Conservation (phyloP, 2,888 invertebrate genomes). For the Merodon equestris region DNA sequence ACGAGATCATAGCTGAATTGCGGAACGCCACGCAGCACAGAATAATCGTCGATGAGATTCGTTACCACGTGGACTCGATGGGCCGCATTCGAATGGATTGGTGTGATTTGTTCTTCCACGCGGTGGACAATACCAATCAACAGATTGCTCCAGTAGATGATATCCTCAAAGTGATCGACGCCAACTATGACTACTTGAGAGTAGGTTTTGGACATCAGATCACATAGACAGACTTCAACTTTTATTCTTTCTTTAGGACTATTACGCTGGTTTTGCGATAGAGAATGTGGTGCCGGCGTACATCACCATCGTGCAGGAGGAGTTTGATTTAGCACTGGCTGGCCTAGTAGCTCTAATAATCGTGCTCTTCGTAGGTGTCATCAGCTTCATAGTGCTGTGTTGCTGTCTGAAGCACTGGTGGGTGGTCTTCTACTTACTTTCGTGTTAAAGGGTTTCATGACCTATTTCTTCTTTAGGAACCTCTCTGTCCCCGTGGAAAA, state of each 20-base stretch:
- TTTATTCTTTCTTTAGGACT: constrained; percentile 76
- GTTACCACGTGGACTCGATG: constrained; percentile 84
- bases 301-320: constrained; percentile 84
- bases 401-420: constrained; percentile 93
- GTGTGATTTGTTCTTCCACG: constrained; percentile 92
- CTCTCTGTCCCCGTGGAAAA: constrained; percentile 89
- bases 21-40: constrained; percentile 87
- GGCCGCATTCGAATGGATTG: constrained; percentile 80
- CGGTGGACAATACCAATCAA: constrained; percentile 86
- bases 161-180: constrained; percentile 89
- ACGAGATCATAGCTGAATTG: constrained; percentile 85
- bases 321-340: constrained; percentile 91
- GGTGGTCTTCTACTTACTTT: background rate
- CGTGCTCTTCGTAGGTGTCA: constrained; percentile 90
- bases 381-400: constrained; percentile 91
- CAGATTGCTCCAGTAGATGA: constrained; percentile 88
- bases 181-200: constrained; percentile 91
- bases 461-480: constrained; percentile 83
- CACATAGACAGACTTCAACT: background rate
- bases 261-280: constrained; percentile 86
- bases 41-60: constrained; percentile 89
- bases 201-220: constrained; percentile 73
- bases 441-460: background rate
- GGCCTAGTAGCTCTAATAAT: constrained; percentile 91
- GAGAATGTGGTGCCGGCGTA: constrained; percentile 87